Conservation (phyloP, 2,888 invertebrate species). For the Trichogramma evanescens region DNA sequence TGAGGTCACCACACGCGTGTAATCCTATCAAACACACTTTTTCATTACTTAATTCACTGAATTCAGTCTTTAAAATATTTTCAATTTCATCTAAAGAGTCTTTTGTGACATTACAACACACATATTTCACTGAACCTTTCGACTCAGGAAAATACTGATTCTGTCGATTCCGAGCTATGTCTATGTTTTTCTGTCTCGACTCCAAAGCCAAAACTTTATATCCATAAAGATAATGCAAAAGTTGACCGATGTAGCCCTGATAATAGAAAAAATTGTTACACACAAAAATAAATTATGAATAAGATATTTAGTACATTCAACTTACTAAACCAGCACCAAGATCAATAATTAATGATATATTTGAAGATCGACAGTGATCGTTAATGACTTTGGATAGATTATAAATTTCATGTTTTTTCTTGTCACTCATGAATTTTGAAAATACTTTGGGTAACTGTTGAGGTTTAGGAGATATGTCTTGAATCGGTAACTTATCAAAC, state of each 20-base stretch:
- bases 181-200: constrained; percentile 53
- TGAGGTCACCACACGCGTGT: constrained; percentile 74
- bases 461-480: constrained; percentile 15
- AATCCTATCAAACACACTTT: constrained; percentile 56
- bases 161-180: constrained; percentile 56
- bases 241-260: constrained; percentile 68
- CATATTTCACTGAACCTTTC: constrained; percentile 53
- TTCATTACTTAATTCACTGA: constrained; percentile 32
- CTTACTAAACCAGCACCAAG: constrained; percentile 70
- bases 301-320: constrained; percentile 10
- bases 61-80: constrained; percentile 44
- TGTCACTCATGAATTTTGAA: constrained; percentile 49
- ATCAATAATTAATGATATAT: constrained; percentile 58
- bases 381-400: constrained; percentile 55
- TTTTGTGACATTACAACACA: constrained; percentile 53
- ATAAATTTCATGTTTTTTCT: constrained; percentile 67
- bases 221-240: constrained; percentile 54
- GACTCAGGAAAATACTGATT: constrained; percentile 52
- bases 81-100: constrained; percentile 50
- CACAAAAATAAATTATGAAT: constrained; percentile 12
- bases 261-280: constrained; percentile 24
- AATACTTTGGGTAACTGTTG: constrained; percentile 37
- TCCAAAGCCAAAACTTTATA: constrained; percentile 64
- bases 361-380: constrained; percentile 47
- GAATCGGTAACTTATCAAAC: constrained; percentile 38